These are phyloP conservation scores for Phaenicophaeus curvirostris DNA, from an alignment of 2,797 vertebrate genomes.

Conservation along the genomic window DNA sequence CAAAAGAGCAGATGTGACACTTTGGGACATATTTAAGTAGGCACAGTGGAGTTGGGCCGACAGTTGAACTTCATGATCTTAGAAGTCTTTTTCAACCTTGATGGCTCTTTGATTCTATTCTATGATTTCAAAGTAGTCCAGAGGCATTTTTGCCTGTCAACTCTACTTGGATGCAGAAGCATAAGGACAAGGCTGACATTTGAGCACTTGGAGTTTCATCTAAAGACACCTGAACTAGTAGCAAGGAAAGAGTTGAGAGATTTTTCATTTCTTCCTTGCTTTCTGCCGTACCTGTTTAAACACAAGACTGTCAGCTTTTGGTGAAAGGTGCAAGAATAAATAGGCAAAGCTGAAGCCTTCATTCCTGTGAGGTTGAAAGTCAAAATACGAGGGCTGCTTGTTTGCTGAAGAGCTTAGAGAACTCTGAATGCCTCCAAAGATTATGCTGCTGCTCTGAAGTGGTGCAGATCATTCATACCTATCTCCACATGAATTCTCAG, in stretches of 20 bases:
- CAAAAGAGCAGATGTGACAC: no score
- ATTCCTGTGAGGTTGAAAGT: background rate
- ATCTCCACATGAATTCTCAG: background rate
- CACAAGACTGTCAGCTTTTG: background rate
- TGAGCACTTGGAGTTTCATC: background rate
- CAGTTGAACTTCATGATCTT: no score
- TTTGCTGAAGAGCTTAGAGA: background rate
- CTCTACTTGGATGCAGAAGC: background rate
- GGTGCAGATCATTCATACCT: background rate
- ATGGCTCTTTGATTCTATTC: no score
- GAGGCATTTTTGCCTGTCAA: background rate
- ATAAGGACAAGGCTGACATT: background rate
- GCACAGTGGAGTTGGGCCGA: no score
- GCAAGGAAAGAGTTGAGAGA: background rate
- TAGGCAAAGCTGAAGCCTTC: background rate
- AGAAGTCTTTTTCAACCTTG: no score
- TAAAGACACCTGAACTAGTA: background rate
- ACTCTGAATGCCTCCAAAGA: rapidly evolving
- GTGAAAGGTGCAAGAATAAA: background rate
- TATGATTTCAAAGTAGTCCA: background rate
- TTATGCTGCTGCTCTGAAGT: background rate
- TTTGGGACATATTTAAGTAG: no score
- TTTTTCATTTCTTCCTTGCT: background rate
- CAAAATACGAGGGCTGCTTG: background rate
- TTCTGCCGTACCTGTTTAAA: background rate